Percentiles rank a stretch among this genome's conserved stretches.
phyloP scores from a whole-genome alignment of 2,113 vertebrate genomes.

The Butastur rufipennis region DNA sequence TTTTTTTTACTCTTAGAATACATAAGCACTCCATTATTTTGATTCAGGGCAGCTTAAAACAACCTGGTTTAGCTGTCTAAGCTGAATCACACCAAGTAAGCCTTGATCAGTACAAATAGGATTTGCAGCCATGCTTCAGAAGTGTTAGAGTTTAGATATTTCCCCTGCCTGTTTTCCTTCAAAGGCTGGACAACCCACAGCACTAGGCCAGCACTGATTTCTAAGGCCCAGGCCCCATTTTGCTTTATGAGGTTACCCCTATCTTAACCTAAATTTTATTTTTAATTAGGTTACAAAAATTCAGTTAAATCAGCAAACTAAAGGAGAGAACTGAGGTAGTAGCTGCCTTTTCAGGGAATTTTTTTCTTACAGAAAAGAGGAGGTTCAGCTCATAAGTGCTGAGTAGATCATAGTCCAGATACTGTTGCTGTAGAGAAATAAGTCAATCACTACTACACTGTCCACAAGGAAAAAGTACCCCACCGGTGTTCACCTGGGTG shows the following conservation, averaged over 20 bases:
- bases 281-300: background rate
- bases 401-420: background rate
- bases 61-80: background rate
- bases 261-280: background rate
- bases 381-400: background rate
- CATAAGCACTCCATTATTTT: background rate
- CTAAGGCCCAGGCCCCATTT: background rate
- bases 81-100: background rate
- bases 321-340: background rate
- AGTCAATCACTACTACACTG: background rate
- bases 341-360: background rate
- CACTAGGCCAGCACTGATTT: background rate
- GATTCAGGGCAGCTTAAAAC: background rate
- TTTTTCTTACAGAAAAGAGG: background rate
- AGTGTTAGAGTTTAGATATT: background rate
- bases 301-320: background rate
- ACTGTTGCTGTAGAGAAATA: background rate
- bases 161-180: background rate
- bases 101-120: background rate
- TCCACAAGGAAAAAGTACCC: background rate
- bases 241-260: background rate
- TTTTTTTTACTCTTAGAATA: background rate
- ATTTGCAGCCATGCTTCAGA: background rate
- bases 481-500: background rate
- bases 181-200: background rate